A percentile compares a stretch with the other conserved stretches of the same genome.
Evolutionary conservation across 2,888 invertebrate genomes (phyloP).

Genomic region (Platycnemis pennipes): DNA sequence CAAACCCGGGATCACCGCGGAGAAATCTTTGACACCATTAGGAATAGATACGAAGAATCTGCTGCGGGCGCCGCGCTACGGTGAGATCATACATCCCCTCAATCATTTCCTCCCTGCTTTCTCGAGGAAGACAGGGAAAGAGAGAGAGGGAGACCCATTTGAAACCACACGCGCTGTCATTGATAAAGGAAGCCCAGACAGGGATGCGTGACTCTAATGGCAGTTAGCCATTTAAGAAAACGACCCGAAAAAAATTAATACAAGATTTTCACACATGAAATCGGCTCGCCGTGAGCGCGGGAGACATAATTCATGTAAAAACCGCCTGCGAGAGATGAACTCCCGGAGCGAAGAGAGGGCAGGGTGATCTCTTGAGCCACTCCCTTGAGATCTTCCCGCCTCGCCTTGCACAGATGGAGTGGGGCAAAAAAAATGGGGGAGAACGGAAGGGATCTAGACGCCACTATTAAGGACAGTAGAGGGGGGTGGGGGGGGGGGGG

Average conservation of each 20-base stretch:
- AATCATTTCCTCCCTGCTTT: neutral
- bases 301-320: no score
- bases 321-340: no score
- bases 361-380: neutral
- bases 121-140: neutral
- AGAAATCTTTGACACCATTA: neutral
- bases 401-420: conserved; percentile 6
- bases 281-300: neutral
- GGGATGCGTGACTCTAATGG: neutral
- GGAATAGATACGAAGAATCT: neutral
- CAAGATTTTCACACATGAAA: neutral
- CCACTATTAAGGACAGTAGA: neutral
- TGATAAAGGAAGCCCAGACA: neutral
- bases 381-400: neutral
- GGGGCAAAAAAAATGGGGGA: neutral
- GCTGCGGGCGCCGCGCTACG: neutral
- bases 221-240: neutral
- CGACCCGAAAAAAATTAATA: neutral
- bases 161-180: neutral
- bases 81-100: neutral
- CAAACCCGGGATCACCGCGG: neutral
- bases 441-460: conserved; percentile 60
- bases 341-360: neutral
- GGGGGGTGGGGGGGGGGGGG: neutral
- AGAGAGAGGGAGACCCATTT: neutral